phyloP scores from a whole-genome alignment of 2,797 vertebrate species.

The Mormyrus proboscirostris region DNA sequence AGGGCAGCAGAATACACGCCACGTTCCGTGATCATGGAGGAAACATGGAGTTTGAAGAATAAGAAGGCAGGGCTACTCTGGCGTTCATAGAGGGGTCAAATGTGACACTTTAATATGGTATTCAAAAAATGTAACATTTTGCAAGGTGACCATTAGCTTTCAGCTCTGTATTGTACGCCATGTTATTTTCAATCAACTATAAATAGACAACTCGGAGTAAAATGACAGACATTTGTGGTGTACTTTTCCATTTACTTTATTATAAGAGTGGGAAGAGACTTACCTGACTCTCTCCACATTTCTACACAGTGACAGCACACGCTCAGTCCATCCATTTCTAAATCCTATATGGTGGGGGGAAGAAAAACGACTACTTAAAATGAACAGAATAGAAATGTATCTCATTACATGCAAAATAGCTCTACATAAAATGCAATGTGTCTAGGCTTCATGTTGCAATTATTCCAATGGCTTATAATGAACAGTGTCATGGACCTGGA shows the following conservation, averaged over 20 bases:
- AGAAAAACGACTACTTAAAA: not conserved
- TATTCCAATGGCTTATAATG: not conserved
- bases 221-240: slow-evolving; percentile 39
- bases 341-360: slow-evolving; percentile 6
- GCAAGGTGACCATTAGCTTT: not conserved
- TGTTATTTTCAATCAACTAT: not conserved
- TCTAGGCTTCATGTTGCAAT: not conserved
- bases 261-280: slow-evolving; percentile 40
- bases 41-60: not conserved
- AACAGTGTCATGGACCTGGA: not conserved
- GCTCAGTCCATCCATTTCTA: slow-evolving; percentile 23
- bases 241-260: slow-evolving; percentile 25
- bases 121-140: not conserved
- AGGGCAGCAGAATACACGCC: not conserved
- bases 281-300: slow-evolving; percentile 63
- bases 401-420: not conserved
- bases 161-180: not conserved
- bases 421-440: not conserved
- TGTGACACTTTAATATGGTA: not conserved
- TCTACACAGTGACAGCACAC: slow-evolving; percentile 23
- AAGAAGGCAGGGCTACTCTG: not conserved
- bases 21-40: not conserved
- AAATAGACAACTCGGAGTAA: not conserved
- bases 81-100: not conserved
- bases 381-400: not conserved